Base-by-base conservation (phyloP, 2,888 invertebrate species). In the Drosophila paramelanica region DNA sequence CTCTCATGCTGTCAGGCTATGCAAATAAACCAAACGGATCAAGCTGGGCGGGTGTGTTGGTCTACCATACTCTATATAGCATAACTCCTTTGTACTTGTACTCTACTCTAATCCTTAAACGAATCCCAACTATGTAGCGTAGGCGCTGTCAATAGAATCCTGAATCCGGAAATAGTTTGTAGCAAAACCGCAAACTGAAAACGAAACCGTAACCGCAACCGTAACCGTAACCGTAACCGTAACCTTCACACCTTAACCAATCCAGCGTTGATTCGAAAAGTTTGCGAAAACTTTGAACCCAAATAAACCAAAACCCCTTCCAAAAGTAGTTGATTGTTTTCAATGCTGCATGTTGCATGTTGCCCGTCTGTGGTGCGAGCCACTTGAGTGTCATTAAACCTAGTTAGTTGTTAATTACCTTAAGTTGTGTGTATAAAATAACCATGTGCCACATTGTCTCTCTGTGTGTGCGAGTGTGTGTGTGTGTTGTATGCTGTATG, bases 1-100 rank as follows among this genome's bases (percentile, higher is more conserved):
- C 81, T 68, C 77, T 86, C 89, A 88, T 89, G 77, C 81, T 67
- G 73, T 77, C 70, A 77, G 74, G 78, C 85, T 66, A 70, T 60
- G 76, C 79, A 33, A 33, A 36, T 36, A 36, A 67, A 50, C 38
- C 49, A 53, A 71, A 80, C 64, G 81, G 83, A 81, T 73, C 52
- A 73, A 67, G 82, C 86, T 78, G 86, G 86, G 86, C 89, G 86
- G 86, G 86, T 86, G 86, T 86, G 88, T 85, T 79, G 86, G 86
- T 77, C 84, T 73, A 70, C 70, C 52, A 78, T 72, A 60, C 55
- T 60, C 49, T 64, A 72, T 66, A 70, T 68, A 61, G 55, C 61
- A 43, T 62, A 73, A 49, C 59, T 68, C 67, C 67, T 75, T 60
- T 72, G 58, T 77, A 68, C 50, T 61, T 53, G 58, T 64, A 60